phyloP scores from a whole-genome alignment of 2,113 vertebrate species.

The Oreochromis aureus region DNA sequence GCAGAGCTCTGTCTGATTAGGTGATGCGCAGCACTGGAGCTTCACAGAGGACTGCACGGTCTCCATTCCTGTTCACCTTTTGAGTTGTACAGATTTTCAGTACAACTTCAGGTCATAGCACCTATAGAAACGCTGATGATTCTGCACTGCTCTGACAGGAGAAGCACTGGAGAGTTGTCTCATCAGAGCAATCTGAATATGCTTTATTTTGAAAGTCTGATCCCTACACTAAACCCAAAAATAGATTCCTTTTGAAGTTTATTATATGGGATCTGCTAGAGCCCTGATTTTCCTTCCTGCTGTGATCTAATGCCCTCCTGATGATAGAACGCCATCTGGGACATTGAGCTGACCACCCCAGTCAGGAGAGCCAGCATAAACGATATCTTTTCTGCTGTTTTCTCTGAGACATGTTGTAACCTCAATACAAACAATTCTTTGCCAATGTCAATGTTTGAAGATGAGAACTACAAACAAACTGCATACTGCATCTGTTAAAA shows the following conservation, averaged over 20 bases:
- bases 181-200: background rate
- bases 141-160: background rate
- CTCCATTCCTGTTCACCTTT: background rate
- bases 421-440: background rate
- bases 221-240: background rate
- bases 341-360: background rate
- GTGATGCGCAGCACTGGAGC: background rate
- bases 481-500: background rate
- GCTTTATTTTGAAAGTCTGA: background rate
- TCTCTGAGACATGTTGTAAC: background rate
- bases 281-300: background rate
- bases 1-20: background rate
- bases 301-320: background rate
- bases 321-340: background rate
- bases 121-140: background rate
- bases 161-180: background rate
- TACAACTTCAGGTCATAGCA: background rate
- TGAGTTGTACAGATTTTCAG: background rate
- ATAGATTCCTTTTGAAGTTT: background rate
- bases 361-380: background rate
- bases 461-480: background rate
- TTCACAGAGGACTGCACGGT: background rate
- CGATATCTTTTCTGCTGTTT: background rate
- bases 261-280: background rate
- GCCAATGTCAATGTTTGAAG: background rate